Percentiles rank a stretch among this genome's conserved stretches.
Evolutionary conservation across 2,888 invertebrate genomes (phyloP).

Genomic region (Tetragonisca angustula): DNA sequence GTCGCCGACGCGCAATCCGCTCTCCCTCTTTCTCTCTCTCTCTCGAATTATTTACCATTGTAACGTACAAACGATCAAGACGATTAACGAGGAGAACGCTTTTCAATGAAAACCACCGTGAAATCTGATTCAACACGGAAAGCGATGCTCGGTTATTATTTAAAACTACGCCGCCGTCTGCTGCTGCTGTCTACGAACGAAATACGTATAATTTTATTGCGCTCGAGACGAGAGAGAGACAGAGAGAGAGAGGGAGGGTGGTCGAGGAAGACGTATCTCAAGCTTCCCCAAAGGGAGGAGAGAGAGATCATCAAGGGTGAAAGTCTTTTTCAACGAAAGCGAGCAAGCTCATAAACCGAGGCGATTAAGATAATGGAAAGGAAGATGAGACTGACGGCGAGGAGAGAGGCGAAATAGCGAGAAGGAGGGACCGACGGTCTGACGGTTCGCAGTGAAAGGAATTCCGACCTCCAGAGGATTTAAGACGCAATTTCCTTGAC

Average conservation of each 20-base stretch:
- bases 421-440: slow-evolving; percentile 19
- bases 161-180: background rate
- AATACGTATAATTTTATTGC: background rate
- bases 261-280: too few species aligned
- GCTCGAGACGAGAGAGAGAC: background rate
- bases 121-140: background rate
- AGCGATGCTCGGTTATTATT: background rate
- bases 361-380: slow-evolving; percentile 54
- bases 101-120: slow-evolving; percentile 9
- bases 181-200: background rate
- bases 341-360: slow-evolving; percentile 38
- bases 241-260: background rate
- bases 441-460: slow-evolving; percentile 62
- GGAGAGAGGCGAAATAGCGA: background rate
- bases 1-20: slow-evolving; percentile 2
- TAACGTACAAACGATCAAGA: slow-evolving; percentile 19
- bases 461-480: slow-evolving; percentile 70
- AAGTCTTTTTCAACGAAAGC: slow-evolving; percentile 35
- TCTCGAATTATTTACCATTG: slow-evolving; percentile 19
- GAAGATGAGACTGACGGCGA: slow-evolving; percentile 13
- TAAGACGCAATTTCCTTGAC: slow-evolving; percentile 77
- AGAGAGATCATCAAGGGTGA: slow-evolving; percentile 26
- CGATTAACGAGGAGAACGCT: slow-evolving; percentile 15
- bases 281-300: too few species aligned
- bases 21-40: background rate